Percentiles rank a stretch among this genome's conserved stretches.
Conservation (phyloP, 2,797 vertebrate genomes). For the Tapera naevia region DNA sequence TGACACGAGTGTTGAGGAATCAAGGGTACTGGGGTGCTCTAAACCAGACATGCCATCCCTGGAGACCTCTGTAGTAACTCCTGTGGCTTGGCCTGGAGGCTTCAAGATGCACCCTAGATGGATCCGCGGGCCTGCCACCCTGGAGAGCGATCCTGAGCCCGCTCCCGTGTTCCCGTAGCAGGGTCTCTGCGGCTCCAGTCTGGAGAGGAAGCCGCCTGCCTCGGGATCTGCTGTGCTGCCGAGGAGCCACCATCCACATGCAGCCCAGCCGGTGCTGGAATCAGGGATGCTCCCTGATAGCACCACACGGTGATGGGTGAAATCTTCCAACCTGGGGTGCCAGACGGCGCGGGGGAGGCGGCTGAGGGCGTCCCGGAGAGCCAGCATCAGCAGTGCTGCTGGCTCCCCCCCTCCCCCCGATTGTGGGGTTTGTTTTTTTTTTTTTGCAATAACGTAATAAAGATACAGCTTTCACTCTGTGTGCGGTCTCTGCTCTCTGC, state of each 20-base stretch:
- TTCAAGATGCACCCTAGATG: background rate
- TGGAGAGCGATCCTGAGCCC: background rate
- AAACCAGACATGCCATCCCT: background rate
- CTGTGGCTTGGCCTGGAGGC: background rate
- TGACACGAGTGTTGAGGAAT: constrained; percentile 69
- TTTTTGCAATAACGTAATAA: background rate
- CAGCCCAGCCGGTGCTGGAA: background rate
- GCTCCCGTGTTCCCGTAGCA: background rate
- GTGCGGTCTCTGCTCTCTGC: background rate
- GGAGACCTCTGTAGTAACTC: background rate
- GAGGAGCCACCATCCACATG: no score
- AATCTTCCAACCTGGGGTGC: accelerated
- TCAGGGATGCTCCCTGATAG: background rate
- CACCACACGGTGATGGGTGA: background rate
- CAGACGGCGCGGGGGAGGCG: no score
- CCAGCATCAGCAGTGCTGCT: no score
- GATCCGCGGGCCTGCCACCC: background rate
- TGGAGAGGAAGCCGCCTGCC: no score
- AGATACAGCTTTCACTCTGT: accelerated
- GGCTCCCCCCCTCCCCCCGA: no score
- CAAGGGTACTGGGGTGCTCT: constrained; percentile 32
- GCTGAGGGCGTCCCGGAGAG: no score
- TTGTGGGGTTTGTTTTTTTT: background rate
- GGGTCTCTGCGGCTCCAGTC: background rate
- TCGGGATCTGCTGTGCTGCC: no score